Evolutionary conservation across 2,113 vertebrate genomes (phyloP).

Genomic region (Pseudopipra pipra): DNA sequence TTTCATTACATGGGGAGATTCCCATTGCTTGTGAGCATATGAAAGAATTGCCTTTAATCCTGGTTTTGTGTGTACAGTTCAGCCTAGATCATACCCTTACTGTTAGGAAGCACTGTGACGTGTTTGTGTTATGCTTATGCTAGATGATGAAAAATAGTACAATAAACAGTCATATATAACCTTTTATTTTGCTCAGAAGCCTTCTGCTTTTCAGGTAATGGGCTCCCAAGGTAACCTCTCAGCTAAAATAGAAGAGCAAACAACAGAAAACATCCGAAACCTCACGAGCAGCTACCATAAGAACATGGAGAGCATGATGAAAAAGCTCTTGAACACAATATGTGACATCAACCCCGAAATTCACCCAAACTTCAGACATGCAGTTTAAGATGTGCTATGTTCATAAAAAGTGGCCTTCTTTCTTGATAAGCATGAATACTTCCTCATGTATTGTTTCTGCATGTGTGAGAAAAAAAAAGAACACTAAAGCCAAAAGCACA

Average conservation of each 20-base stretch:
- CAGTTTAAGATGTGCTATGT: neutral
- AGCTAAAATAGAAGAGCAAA: constrained; percentile 74
- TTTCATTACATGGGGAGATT: neutral
- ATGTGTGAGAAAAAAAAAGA: neutral
- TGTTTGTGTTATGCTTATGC: neutral
- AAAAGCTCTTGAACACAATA: constrained; percentile 63
- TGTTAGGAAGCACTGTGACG: neutral
- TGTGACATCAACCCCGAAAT: constrained; percentile 75
- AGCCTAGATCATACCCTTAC: neutral
- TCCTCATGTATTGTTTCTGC: neutral
- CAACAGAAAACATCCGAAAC: constrained; percentile 54
- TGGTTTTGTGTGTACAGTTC: neutral
- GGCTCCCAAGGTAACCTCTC: constrained; percentile 77
- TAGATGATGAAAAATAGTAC: neutral
- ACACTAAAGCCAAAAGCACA: neutral
- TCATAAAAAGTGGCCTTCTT: neutral
- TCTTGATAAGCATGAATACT: neutral
- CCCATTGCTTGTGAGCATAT: neutral
- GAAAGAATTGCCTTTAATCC: neutral
- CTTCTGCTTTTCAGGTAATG: constrained; percentile 71
- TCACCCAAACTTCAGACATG: constrained; percentile 67
- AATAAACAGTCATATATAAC: neutral
- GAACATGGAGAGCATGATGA: constrained; percentile 57
- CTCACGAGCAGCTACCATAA: constrained; percentile 59
- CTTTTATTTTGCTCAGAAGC: neutral